A percentile compares a stretch with the other conserved stretches of the same genome.
These are phyloP conservation scores for Neostethus bicornis DNA, from an alignment of 2,797 vertebrate species.

Conservation along the genomic window DNA sequence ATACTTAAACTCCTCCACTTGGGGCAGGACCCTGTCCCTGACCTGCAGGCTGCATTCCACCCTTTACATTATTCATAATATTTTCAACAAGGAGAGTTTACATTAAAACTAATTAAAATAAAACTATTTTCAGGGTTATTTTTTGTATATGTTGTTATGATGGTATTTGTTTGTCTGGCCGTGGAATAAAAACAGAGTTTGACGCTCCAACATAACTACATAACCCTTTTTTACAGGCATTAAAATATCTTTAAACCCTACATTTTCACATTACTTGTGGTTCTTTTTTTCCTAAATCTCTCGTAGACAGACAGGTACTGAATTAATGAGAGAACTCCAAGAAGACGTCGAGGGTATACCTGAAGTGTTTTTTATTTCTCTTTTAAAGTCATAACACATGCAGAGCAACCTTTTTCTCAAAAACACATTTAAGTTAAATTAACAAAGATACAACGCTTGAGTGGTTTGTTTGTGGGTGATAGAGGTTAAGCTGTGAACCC, in stretches of 20 bases:
- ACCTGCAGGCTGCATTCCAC: too few relatives aligned
- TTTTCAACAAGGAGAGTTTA: too few relatives aligned
- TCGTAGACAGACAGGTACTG: not conserved
- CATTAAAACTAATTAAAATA: too few relatives aligned
- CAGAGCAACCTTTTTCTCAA: conserved; percentile 44
- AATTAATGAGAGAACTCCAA: conserved; percentile 17
- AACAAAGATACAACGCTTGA: conserved; percentile 31
- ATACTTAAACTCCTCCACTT: too few relatives aligned
- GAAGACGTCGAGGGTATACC: conserved; percentile 11
- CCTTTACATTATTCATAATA: too few relatives aligned
- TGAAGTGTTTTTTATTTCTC: conserved; percentile 14
- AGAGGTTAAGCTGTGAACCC: conserved; percentile 53
- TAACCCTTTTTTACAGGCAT: too few relatives aligned
- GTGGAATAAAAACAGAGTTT: too few relatives aligned
- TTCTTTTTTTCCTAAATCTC: not conserved
- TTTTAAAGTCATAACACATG: conserved; percentile 13
- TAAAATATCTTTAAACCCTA: not conserved
- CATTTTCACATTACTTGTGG: not conserved
- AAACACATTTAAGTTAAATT: conserved; percentile 52
- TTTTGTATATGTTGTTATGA: too few relatives aligned
- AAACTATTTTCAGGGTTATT: too few relatives aligned
- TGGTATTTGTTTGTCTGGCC: too few relatives aligned
- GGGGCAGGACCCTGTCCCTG: too few relatives aligned
- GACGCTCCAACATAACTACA: too few relatives aligned
- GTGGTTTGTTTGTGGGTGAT: conserved; percentile 46